Percentiles rank a stretch among this genome's conserved stretches.
Conservation (phyloP, 2,888 invertebrate genomes). For the Chrysolina haemoptera region DNA sequence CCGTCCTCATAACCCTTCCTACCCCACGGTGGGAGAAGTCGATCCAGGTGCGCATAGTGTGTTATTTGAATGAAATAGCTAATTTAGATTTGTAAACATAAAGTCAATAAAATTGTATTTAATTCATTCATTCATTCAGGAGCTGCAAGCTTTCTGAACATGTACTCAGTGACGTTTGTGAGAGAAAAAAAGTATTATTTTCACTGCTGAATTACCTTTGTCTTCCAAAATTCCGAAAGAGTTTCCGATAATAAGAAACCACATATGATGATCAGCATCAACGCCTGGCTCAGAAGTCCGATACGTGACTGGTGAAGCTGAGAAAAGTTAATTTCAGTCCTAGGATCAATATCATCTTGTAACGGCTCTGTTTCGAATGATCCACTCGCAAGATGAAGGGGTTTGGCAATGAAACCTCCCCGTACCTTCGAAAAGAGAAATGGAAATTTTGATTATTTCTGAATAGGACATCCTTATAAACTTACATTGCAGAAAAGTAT, state of each 20-base stretch:
- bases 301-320: slow-evolving; percentile 93
- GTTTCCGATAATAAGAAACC: slow-evolving; percentile 93
- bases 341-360: slow-evolving; percentile 54
- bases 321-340: slow-evolving; percentile 80
- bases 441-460: neutral
- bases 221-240: slow-evolving; percentile 93
- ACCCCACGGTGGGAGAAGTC: no score
- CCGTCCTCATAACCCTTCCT: no score
- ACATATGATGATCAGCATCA: slow-evolving; percentile 91
- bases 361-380: slow-evolving; percentile 61
- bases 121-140: no score
- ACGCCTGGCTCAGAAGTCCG: slow-evolving; percentile 90
- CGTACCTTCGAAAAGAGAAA: slow-evolving; percentile 74
- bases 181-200: no score
- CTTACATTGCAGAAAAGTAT: no score
- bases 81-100: no score
- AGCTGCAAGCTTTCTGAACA: no score
- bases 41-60: no score
- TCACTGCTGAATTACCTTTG: slow-evolving; percentile 78
- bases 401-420: slow-evolving; percentile 83
- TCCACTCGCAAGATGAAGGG: slow-evolving; percentile 61
- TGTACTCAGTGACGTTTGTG: no score
- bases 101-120: no score
- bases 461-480: no score
- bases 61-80: no score